A percentile compares a stretch with the other conserved stretches of the same genome.
Evolutionary conservation across 2,797 vertebrate species (phyloP).

Genomic region (Gymnoscopelus braueri): DNA sequence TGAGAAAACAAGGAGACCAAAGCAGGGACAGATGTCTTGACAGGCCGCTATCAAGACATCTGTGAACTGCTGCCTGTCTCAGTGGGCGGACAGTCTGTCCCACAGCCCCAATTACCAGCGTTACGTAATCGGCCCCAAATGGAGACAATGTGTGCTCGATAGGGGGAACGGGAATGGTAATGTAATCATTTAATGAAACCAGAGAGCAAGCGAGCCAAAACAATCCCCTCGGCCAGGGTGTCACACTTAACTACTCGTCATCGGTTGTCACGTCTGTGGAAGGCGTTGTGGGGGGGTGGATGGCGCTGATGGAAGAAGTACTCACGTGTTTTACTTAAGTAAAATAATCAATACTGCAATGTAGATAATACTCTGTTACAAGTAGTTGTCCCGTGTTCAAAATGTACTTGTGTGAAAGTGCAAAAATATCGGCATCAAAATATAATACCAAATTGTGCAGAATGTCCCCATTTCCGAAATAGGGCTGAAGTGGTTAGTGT

Average conservation of each 20-base stretch:
- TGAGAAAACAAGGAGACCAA: no score
- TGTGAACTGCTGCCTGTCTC: neutral
- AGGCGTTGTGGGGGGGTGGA: neutral
- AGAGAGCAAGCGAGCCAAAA: conserved; percentile 7
- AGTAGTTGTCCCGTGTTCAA: no score
- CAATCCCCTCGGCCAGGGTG: conserved; percentile 1
- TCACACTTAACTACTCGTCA: conserved; percentile 16
- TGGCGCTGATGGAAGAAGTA: no score
- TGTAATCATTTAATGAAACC: conserved; percentile 38
- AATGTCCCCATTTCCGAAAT: no score
- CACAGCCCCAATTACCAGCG: conserved; percentile 6
- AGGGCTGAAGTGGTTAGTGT: no score
- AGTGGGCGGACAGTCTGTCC: neutral
- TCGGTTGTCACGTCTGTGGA: conserved; percentile 10
- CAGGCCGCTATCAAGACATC: neutral
- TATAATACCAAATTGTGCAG: no score
- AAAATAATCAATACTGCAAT: no score
- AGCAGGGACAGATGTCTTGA: neutral
- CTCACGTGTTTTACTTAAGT: no score
- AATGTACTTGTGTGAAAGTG: no score
- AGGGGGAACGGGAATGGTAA: conserved; percentile 12
- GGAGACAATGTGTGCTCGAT: conserved; percentile 27
- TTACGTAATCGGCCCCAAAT: conserved; percentile 27
- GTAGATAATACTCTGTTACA: no score
- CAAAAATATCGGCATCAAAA: no score